Evolutionary conservation across 2,113 vertebrate species (phyloP).

Genomic region (Tretioscincus oriximinensis): DNA sequence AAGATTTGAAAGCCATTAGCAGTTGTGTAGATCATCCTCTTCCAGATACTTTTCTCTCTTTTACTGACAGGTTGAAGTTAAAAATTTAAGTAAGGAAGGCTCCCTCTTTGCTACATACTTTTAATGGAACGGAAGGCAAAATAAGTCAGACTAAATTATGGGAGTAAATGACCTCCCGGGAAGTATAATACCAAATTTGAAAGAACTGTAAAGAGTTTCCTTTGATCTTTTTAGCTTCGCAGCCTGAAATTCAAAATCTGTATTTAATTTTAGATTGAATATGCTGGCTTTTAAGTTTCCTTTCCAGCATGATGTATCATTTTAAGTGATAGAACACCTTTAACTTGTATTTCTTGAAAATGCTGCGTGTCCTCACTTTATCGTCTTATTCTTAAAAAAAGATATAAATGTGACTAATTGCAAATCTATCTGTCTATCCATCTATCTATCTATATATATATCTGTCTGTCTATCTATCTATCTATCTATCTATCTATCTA

Average conservation of each 20-base stretch:
- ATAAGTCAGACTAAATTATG: constrained; percentile 85
- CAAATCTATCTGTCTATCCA: background rate
- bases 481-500: no score
- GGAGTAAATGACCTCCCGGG: constrained; percentile 79
- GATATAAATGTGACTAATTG: constrained; percentile 75
- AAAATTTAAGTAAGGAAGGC: constrained; percentile 78
- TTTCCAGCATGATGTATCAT: constrained; percentile 76
- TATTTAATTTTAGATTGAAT: constrained; percentile 82
- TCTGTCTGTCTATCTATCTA: no score
- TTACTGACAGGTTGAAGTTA: constrained; percentile 75
- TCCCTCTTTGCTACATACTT: constrained; percentile 72
- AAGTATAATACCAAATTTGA: constrained; percentile 80
- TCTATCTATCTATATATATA: no score
- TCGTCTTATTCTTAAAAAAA: constrained; percentile 73
- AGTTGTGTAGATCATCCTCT: constrained; percentile 73
- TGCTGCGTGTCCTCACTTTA: constrained; percentile 70
- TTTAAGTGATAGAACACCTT: constrained; percentile 77
- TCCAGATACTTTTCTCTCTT: constrained; percentile 65
- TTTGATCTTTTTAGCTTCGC: constrained; percentile 81
- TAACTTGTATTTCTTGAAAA: constrained; percentile 77
- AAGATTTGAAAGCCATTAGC: constrained; percentile 79
- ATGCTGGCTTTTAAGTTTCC: constrained; percentile 78
- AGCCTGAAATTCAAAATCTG: constrained; percentile 80
- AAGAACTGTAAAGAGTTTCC: constrained; percentile 77
- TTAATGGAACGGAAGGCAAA: constrained; percentile 82